Base-by-base conservation (phyloP, 2,888 invertebrate species). In the Andrena chrysosceles region DNA sequence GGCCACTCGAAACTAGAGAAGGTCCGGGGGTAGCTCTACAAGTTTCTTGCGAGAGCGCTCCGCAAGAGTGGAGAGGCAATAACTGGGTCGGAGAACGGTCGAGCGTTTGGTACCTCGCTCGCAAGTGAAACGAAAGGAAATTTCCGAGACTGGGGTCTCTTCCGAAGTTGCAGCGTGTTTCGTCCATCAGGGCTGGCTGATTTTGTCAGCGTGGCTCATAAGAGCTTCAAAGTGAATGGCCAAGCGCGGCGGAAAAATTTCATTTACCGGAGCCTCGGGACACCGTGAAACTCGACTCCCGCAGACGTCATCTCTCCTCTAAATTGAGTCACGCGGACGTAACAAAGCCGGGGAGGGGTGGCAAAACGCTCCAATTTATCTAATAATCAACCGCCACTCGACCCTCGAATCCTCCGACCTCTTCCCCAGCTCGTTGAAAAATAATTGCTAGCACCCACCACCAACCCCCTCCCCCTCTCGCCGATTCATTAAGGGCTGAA, bases 61-160 rank as follows among this genome's bases (percentile, higher is more conserved):
- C 16, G 59, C 66, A 49, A 78, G 80, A 62, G 20, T 67, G 52
- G 60, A 66, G 67, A 78, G 60, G 59, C 56, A 66, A 54, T 48
- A 80, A 78, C 60, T 78, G 64, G 80, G 78, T 78, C 78, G 70
- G 77, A 71, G 78, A 52, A 70, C 60, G 70, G 60, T 78, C 54
- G 63, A 62, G 60, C 52, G 7, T 42, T 42, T 0, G 42, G 42
- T 13, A 42, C 3, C 42, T 13, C 13, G 42, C 42, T 3, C 13
- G 42, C 42, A 42, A 42, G 42, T 42, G 42, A 42, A 42, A 42
- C 42, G 42, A 42, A 42, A 16, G 42, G 42, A 42, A 42, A 42
- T 42, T 4, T 42, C 42, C 42, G 42, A 42, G 42, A 13, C 42
- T 16, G 26, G 16, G 7, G n/a, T 4, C 26, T 13, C 59, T 20